Evolutionary conservation across 2,797 vertebrate genomes (phyloP).

Genomic region (Sebastes matsubarae): DNA sequence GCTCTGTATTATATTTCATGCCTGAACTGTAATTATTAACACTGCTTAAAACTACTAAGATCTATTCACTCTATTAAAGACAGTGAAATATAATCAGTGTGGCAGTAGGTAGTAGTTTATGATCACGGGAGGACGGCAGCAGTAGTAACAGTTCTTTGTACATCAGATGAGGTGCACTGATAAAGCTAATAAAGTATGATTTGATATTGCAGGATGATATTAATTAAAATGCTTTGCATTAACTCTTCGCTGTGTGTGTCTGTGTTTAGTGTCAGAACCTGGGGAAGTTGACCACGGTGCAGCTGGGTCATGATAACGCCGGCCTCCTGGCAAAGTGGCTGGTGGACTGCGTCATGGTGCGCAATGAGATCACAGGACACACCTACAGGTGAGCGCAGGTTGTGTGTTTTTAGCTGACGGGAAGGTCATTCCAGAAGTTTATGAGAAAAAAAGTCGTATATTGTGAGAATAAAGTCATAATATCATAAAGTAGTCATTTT

Average conservation of each 20-base stretch:
- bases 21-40: not conserved
- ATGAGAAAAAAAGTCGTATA: too few species aligned
- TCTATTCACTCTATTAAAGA: not conserved
- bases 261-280: slow-evolving; percentile 91
- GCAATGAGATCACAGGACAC: slow-evolving; percentile 95
- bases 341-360: slow-evolving; percentile 95
- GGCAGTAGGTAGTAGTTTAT: too few species aligned
- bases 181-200: too few species aligned
- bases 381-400: slow-evolving; percentile 88
- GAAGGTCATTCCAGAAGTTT: not conserved
- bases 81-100: too few species aligned
- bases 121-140: not conserved
- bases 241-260: not conserved
- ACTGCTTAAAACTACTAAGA: not conserved
- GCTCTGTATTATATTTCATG: not conserved
- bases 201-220: not conserved
- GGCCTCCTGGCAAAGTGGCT: slow-evolving; percentile 95
- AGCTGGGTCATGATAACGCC: slow-evolving; percentile 95
- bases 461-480: too few species aligned
- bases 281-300: slow-evolving; percentile 93
- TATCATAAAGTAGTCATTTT: too few species aligned
- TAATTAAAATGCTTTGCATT: not conserved
- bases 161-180: not conserved
- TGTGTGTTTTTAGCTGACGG: not conserved
- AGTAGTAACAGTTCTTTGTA: not conserved